These are phyloP conservation scores for Rhinoraja longicauda DNA, from an alignment of 2,797 vertebrate genomes.

Conservation along the genomic window DNA sequence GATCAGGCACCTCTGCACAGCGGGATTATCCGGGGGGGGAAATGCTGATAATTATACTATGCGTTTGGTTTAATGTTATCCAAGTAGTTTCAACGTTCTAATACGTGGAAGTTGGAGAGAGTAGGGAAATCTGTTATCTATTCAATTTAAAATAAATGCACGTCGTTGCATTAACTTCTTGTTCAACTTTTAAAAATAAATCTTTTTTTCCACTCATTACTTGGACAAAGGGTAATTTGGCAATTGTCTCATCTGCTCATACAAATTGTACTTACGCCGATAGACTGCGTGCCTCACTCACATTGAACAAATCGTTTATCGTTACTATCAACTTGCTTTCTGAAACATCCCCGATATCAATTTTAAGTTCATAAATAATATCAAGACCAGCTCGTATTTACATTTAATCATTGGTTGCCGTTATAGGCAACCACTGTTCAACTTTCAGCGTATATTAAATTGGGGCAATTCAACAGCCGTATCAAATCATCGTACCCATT, in stretches of 20 bases:
- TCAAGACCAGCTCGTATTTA: neutral
- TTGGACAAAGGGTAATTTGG: neutral
- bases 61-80: neutral
- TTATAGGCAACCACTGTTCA: neutral
- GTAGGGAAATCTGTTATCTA: neutral
- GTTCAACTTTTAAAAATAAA: neutral
- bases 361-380: constrained; percentile 1
- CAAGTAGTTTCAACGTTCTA: neutral
- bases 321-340: neutral
- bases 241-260: neutral
- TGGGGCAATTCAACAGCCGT: neutral
- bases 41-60: neutral
- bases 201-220: neutral
- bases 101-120: neutral
- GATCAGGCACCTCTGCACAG: neutral
- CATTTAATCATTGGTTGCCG: neutral
- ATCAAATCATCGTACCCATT: neutral
- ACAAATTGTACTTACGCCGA: neutral
- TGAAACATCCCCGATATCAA: neutral
- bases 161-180: neutral
- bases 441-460: neutral
- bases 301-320: neutral
- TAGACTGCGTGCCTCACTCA: neutral
- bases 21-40: neutral
- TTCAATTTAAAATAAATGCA: neutral